Evolutionary conservation across 2,888 invertebrate species (phyloP), one percentile per base, ranked within the genome.

Genomic region (Zhuqinia jingwanae): DNA sequence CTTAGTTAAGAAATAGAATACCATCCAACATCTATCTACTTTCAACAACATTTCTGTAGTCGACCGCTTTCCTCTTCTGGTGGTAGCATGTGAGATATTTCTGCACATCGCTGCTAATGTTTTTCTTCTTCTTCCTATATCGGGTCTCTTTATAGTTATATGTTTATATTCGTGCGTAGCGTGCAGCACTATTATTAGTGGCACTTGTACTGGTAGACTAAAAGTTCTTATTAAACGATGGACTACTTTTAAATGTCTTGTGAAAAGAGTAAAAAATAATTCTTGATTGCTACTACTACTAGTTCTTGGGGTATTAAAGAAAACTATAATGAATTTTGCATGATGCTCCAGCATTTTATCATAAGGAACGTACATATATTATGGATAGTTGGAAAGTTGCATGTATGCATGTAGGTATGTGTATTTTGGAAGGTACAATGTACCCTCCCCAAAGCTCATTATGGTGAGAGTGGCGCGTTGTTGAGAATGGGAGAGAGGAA

Each of bases 391-490:
- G 36, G 36, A 36, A 36, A 3, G 36, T 6, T 6, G 8, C 36
- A 36, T 17, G 65, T 65, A 13, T 8, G 8, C 5, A 65, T 65
- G 42, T 30, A 65, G 5, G 65, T 65, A 17, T 65, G 45, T 68
- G 68, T n/a, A 22, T 20, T 17, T 58, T 53, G 36, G 3, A 6
- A 36, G 36, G 8, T 36, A 8, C 36, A 36, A 36, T 36, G 36
- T 36, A 8, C 30, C 13, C 17, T 42, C 58, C 27, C 45, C 42
- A 78, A 50, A 78, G 30, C 63, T 78, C 78, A 78, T 78, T 78
- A 78, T 63, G 77, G 63, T 50, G 78, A 78, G 78, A 78, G 78
- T 78, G 47, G 53, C 17, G 80, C 36, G 50, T 68, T 65, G 68
- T 50, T 68, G 68, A 22, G 68, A 50, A 56, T 30, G 10, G 45